Conservation (phyloP, 2,113 vertebrate species). For the Stegostoma tigrinum region DNA sequence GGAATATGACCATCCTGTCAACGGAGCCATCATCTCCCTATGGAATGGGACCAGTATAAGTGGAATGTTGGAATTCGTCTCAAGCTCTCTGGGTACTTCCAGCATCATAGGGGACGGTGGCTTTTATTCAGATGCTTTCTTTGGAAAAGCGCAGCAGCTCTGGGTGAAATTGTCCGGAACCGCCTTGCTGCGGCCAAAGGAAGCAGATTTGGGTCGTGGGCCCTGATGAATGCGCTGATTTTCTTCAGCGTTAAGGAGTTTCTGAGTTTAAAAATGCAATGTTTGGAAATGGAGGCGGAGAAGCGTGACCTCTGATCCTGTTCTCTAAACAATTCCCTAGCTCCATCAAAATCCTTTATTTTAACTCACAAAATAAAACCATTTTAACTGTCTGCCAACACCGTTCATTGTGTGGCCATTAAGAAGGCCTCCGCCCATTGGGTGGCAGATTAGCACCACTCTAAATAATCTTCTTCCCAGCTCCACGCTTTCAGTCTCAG, state of each 20-base stretch:
- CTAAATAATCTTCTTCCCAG: not conserved
- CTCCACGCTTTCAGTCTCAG: not conserved
- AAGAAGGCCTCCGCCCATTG: not conserved
- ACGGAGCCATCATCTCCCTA: not conserved
- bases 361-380: not conserved
- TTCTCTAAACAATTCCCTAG: slow-evolving; percentile 24
- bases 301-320: slow-evolving; percentile 44
- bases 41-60: not conserved
- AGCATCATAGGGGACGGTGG: too few relatives aligned
- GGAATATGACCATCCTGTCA: not conserved
- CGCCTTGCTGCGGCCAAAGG: not conserved
- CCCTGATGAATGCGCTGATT: slow-evolving; percentile 43
- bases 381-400: not conserved
- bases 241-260: slow-evolving; percentile 42
- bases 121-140: not conserved
- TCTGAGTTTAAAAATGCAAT: slow-evolving; percentile 43
- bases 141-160: not conserved
- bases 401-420: not conserved
- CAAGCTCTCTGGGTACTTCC: not conserved
- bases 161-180: not conserved
- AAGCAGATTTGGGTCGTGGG: not conserved
- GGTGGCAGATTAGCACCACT: not conserved
- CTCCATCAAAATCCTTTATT: not conserved
- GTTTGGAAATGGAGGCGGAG: slow-evolving; percentile 44
- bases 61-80: not conserved